phyloP scores from a whole-genome alignment of 2,888 invertebrate species.

The Pemphredon lugubris region DNA sequence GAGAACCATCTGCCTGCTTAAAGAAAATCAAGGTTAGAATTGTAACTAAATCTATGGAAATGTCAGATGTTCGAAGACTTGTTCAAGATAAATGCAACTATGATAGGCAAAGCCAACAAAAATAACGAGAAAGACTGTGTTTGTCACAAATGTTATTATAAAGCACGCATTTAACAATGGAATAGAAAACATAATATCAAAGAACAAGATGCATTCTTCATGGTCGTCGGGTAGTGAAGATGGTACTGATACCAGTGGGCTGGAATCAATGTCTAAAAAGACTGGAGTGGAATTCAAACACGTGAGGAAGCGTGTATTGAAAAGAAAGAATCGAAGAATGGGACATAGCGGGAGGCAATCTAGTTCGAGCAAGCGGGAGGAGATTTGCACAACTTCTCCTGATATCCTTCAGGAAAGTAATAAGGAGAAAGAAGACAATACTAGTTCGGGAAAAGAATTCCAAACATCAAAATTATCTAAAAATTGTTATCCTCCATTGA shows the following conservation, averaged over 20 bases:
- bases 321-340: not conserved
- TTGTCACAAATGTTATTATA: no score
- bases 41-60: conserved; percentile 92
- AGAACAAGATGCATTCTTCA: not conserved
- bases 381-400: no score
- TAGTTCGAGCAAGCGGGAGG: not conserved
- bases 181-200: not conserved
- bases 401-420: no score
- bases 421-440: conserved; percentile 44
- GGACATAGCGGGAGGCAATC: not conserved
- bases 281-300: not conserved
- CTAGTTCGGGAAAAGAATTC: conserved; percentile 71
- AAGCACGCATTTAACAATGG: no score
- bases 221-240: not conserved
- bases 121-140: conserved; percentile 91
- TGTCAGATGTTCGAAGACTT: conserved; percentile 90
- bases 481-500: conserved; percentile 7
- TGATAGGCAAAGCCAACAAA: conserved; percentile 90
- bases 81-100: conserved; percentile 88
- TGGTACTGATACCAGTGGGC: not conserved
- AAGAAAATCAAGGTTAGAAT: conserved; percentile 89
- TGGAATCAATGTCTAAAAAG: not conserved
- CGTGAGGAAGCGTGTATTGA: not conserved
- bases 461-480: conserved; percentile 36
- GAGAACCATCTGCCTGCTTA: conserved; percentile 95